Evolutionary conservation across 2,888 invertebrate species (phyloP).

Genomic region (Drosophila anceps): DNA sequence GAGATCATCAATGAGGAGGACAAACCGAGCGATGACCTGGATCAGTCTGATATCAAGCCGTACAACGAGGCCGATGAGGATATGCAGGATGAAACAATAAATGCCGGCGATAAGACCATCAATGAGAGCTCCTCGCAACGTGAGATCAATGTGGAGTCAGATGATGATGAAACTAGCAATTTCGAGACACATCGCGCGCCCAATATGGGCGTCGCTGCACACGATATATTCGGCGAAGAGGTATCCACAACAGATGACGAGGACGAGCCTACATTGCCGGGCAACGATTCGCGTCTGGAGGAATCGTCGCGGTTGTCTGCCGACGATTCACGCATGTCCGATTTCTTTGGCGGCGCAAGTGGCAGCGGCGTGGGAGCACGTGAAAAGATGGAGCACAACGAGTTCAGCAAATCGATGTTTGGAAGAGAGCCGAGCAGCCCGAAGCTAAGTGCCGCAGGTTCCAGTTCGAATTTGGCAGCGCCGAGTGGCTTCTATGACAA

Average conservation of each 20-base stretch:
- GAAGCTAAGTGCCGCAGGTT: constrained; percentile 79
- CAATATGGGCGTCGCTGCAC: constrained; percentile 87
- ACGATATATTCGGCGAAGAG: constrained; percentile 96
- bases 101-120: constrained; percentile 68
- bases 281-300: constrained; percentile 86
- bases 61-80: constrained; percentile 81
- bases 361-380: constrained; percentile 50
- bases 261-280: constrained; percentile 89
- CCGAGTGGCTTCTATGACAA: constrained; percentile 82
- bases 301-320: constrained; percentile 91
- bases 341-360: constrained; percentile 87
- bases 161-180: constrained; percentile 80
- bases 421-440: constrained; percentile 70
- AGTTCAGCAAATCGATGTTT: constrained; percentile 84
- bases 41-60: constrained; percentile 73
- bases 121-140: constrained; percentile 78
- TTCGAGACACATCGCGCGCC: constrained; percentile 63
- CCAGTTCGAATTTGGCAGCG: constrained; percentile 82
- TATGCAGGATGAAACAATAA: constrained; percentile 79
- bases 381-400: constrained; percentile 77
- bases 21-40: constrained; percentile 83
- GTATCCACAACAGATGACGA: constrained; percentile 94
- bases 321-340: constrained; percentile 91
- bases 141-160: constrained; percentile 83
- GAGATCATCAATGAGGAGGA: constrained; percentile 96